These are phyloP conservation scores for Ophioninae sp. DNA, from an alignment of 2,888 invertebrate genomes.

Conservation along the genomic window DNA sequence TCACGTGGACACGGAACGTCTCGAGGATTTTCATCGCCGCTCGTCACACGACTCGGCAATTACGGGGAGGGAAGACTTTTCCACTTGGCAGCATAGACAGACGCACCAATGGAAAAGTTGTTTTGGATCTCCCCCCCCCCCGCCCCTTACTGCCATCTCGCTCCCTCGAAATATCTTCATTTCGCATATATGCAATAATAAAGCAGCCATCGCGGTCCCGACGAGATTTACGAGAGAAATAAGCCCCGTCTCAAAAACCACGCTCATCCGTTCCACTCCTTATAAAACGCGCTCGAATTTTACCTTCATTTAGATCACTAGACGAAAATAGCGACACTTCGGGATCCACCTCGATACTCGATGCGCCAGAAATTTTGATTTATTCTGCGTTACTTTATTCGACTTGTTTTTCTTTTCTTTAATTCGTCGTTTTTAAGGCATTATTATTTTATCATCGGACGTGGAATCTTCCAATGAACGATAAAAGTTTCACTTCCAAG, in stretches of 20 bases:
- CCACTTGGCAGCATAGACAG: slow-evolving; percentile 28
- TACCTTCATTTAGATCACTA: slow-evolving; percentile 77
- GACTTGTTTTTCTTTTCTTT: too few relatives aligned
- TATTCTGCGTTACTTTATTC: background rate
- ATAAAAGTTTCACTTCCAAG: background rate
- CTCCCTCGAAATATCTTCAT: slow-evolving; percentile 56
- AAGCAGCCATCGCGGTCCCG: slow-evolving; percentile 54
- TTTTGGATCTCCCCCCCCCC: background rate
- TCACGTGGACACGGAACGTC: slow-evolving; percentile 24
- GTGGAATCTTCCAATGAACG: background rate
- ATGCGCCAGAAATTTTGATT: background rate
- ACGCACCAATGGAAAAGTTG: slow-evolving; percentile 41
- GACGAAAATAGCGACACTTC: slow-evolving; percentile 69
- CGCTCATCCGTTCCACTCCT: slow-evolving; percentile 55
- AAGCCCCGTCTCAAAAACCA: slow-evolving; percentile 62
- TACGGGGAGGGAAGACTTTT: background rate
- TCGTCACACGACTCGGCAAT: background rate
- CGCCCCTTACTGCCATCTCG: background rate
- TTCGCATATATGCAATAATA: slow-evolving; percentile 38
- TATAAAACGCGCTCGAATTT: slow-evolving; percentile 74
- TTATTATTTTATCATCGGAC: background rate
- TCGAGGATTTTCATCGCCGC: slow-evolving; percentile 19
- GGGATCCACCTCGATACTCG: slow-evolving; percentile 16
- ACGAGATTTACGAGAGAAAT: slow-evolving; percentile 65
- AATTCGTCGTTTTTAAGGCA: too few relatives aligned